Evolutionary conservation across 1,140 invertebrate species (phyloP).

Genomic region (Microplitis demolitor): DNA sequence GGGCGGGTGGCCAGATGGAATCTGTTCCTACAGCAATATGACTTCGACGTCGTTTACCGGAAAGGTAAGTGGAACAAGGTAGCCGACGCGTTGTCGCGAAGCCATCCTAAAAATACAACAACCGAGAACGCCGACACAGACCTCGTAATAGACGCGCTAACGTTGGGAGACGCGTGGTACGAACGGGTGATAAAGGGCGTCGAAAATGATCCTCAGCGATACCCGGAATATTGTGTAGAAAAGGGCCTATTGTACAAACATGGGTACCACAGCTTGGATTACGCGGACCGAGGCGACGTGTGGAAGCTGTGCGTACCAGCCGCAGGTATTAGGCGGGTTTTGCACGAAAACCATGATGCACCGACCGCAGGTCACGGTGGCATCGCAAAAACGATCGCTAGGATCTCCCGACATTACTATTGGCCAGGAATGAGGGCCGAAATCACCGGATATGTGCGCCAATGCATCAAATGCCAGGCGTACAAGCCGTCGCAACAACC

Average conservation of each 20-base stretch:
- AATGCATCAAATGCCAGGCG: slow-evolving; percentile 13
- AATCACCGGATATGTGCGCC: slow-evolving; percentile 21
- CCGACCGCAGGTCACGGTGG: slow-evolving; percentile 31
- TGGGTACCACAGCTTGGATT: slow-evolving; percentile 5
- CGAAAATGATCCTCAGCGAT: not conserved
- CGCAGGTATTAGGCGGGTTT: not conserved
- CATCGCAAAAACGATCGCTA: slow-evolving; percentile 27
- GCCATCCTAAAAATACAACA: too few species aligned
- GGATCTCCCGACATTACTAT: slow-evolving; percentile 27
- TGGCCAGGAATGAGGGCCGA: slow-evolving; percentile 29
- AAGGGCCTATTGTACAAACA: slow-evolving; percentile 9
- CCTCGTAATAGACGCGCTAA: too few species aligned
- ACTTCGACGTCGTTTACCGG: slow-evolving; percentile 52
- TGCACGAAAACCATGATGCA: slow-evolving; percentile 25
- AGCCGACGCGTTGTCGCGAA: slow-evolving; percentile 46
- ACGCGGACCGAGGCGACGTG: not conserved
- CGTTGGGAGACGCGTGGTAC: slow-evolving; percentile 40
- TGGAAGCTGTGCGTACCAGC: slow-evolving; percentile 30
- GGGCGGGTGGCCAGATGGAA: slow-evolving; percentile 56
- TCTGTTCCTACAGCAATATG: slow-evolving; percentile 50
- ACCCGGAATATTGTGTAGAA: slow-evolving; percentile 28
- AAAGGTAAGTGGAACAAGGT: slow-evolving; percentile 45
- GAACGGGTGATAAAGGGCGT: not conserved
- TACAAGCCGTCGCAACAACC: not conserved
- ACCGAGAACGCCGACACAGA: too few species aligned